Conservation (phyloP, 2,113 vertebrate genomes). For the Gasterosteus nipponicus region DNA sequence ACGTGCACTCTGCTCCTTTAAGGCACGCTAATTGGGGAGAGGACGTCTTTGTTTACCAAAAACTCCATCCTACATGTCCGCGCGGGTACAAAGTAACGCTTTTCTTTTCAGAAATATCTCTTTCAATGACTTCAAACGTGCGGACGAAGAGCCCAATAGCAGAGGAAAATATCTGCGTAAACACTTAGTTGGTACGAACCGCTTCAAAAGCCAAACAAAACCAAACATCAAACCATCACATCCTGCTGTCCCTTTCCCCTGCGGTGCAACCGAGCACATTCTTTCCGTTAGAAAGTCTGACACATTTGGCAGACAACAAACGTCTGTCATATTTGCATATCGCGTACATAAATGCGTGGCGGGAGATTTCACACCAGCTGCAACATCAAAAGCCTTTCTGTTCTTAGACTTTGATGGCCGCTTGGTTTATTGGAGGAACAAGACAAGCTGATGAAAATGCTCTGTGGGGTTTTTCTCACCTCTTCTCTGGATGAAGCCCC, state of each 20-base stretch:
- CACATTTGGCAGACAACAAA: constrained; percentile 30
- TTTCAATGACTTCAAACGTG: neutral
- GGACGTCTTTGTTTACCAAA: neutral
- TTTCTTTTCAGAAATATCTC: neutral
- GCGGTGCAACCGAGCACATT: constrained; percentile 24
- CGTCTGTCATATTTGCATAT: constrained; percentile 28
- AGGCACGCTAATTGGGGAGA: neutral
- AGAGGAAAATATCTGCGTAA: neutral
- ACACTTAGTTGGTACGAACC: neutral
- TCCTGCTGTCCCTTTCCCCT: neutral
- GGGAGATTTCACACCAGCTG: constrained; percentile 52
- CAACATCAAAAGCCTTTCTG: constrained; percentile 16
- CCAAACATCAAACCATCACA: neutral
- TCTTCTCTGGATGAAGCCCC: constrained; percentile 13
- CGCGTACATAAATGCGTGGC: neutral
- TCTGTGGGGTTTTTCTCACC: constrained; percentile 1
- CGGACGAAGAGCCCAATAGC: neutral
- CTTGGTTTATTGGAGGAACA: neutral
- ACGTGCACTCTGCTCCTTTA: neutral
- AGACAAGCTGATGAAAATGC: constrained; percentile 34
- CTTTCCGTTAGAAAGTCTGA: constrained; percentile 37
- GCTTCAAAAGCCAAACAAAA: neutral
- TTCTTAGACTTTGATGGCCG: constrained; percentile 8
- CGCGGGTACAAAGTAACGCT: neutral
- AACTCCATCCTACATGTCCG: neutral